Conservation (phyloP, 2,888 invertebrate genomes). For the Eupeodes latifasciatus region DNA sequence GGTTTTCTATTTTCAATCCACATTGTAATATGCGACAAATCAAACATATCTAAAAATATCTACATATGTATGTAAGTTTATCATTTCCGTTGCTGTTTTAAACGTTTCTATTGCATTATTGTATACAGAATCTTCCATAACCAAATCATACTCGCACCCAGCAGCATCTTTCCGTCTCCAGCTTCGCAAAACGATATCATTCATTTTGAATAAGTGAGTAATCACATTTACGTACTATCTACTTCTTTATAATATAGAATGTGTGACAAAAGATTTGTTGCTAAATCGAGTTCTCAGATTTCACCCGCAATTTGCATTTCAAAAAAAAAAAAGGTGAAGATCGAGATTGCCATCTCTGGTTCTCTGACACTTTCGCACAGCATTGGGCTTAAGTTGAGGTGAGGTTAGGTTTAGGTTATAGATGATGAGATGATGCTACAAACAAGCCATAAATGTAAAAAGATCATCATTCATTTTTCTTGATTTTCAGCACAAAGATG, state of each 20-base stretch:
- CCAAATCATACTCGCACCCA: neutral
- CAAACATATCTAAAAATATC: neutral
- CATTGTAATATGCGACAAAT: neutral
- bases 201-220: conserved; percentile 53
- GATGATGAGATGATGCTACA: neutral
- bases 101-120: conserved; percentile 21
- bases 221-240: conserved; percentile 34
- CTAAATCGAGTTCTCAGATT: conserved; percentile 55
- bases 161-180: conserved; percentile 8
- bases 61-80: neutral
- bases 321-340: neutral
- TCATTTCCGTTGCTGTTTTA: conserved; percentile 38
- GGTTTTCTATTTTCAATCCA: conserved; percentile 1
- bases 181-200: neutral
- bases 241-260: conserved; percentile 7
- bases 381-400: conserved; percentile 22
- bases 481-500: neutral
- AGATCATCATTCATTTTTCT: conserved; percentile 2
- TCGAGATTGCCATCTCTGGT: conserved; percentile 22
- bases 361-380: conserved; percentile 36
- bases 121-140: conserved; percentile 5
- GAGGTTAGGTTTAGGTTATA: neutral
- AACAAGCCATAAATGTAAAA: neutral
- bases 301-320: conserved; percentile 37
- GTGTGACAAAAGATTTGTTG: conserved; percentile 50